Conservation (phyloP, 1,140 invertebrate species). For the Psix sp. region DNA sequence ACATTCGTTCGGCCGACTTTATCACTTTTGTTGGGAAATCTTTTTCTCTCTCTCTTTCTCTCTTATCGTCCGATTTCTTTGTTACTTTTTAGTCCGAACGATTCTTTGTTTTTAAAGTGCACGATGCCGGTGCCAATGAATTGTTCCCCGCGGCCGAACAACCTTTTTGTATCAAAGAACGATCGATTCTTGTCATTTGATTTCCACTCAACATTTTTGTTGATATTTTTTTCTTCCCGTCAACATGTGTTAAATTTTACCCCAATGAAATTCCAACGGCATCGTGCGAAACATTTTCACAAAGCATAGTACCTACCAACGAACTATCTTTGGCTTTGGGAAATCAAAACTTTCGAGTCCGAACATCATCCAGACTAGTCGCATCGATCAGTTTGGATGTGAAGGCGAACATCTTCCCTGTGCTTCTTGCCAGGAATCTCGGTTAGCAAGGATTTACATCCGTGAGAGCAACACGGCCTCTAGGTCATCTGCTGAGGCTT, state of each 20-base stretch:
- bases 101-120: conserved; percentile 9
- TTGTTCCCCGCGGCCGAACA: conserved; percentile 13
- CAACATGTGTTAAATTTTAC: background rate
- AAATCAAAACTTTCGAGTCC: background rate
- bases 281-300: conserved; percentile 18
- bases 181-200: too few species aligned
- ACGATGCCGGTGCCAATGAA: conserved; percentile 18
- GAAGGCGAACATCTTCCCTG: conserved; percentile 1
- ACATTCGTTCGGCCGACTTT: conserved; percentile 1
- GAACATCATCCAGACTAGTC: conserved; percentile 1
- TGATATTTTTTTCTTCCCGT: conserved; percentile 5
- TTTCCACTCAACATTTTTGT: background rate
- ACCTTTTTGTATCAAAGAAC: background rate
- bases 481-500: conserved; percentile 6
- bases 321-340: background rate
- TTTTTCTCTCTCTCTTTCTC: conserved; percentile 2
- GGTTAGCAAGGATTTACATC: conserved; percentile 12
- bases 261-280: conserved; percentile 13
- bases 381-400: background rate
- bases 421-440: background rate
- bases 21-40: background rate
- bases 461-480: background rate
- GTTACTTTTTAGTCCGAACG: background rate
- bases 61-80: background rate
- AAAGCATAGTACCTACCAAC: background rate